A percentile compares a stretch with the other conserved stretches of the same genome.
Evolutionary conservation across 2,797 vertebrate genomes (phyloP).

Genomic region (Cossypha niveicapilla): DNA sequence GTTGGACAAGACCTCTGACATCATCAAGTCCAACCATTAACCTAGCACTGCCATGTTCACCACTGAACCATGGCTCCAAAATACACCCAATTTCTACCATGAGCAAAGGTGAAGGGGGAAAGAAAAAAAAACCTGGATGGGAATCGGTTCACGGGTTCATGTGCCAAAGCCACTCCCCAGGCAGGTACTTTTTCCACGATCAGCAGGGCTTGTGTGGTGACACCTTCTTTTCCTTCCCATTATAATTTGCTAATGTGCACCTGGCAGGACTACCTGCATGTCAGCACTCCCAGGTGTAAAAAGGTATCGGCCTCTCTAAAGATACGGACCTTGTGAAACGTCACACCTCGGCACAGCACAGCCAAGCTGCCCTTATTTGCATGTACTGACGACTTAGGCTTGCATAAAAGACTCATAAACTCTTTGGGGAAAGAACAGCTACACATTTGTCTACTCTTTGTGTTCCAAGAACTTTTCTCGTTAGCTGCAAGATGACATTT

Average conservation of each 20-base stretch:
- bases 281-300: neutral
- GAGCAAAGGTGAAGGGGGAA: neutral
- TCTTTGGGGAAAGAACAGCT: conserved; percentile 6
- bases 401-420: conserved; percentile 46
- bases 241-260: neutral
- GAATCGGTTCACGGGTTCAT: neutral
- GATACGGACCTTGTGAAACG: neutral
- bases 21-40: neutral
- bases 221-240: conserved; percentile 22
- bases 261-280: neutral
- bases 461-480: conserved; percentile 56
- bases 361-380: conserved; percentile 46
- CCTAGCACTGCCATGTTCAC: neutral
- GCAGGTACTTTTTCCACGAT: neutral
- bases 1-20: neutral
- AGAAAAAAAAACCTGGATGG: neutral
- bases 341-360: neutral
- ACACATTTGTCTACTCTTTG: conserved; percentile 31
- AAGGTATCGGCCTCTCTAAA: neutral
- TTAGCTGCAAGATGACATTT: conserved; percentile 61
- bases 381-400: neutral
- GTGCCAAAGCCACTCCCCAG: neutral
- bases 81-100: neutral
- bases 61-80: neutral
- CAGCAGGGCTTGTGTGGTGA: neutral